Evolutionary conservation across 2,888 invertebrate species (phyloP).

Genomic region (Romanomermis culicivorax): DNA sequence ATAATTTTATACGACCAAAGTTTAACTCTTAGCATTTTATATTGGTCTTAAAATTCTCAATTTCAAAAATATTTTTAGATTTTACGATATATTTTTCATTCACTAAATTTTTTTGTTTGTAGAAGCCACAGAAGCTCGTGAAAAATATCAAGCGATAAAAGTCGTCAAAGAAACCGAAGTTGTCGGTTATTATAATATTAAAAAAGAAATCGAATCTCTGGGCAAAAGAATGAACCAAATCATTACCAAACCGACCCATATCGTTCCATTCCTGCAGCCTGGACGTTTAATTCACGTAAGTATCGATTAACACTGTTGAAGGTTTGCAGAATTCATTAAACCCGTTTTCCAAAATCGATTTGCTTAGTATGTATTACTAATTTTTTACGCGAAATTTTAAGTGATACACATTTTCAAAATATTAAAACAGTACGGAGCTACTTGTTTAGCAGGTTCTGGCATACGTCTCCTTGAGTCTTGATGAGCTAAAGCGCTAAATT

Average conservation of each 20-base stretch:
- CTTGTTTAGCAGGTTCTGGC: too few species aligned
- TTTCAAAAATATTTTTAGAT: not conserved
- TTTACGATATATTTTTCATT: too few species aligned
- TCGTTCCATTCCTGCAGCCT: constrained; percentile 79
- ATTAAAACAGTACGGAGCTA: too few species aligned
- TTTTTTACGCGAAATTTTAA: too few species aligned
- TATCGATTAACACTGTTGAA: constrained; percentile 2
- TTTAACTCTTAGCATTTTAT: not conserved
- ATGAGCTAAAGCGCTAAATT: too few species aligned
- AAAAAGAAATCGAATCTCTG: constrained; percentile 15
- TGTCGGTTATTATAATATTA: constrained; percentile 51
- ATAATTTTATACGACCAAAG: constrained; percentile 4
- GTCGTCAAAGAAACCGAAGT: constrained; percentile 53
- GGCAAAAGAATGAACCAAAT: constrained; percentile 47
- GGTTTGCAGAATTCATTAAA: not conserved
- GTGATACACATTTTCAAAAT: too few species aligned
- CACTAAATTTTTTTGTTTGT: constrained; percentile 16
- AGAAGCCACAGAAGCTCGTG: constrained; percentile 47
- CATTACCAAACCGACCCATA: constrained; percentile 61
- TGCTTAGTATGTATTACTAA: not conserved
- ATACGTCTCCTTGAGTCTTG: too few species aligned
- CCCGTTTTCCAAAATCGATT: not conserved
- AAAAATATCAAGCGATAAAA: constrained; percentile 41
- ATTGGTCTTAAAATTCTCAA: not conserved
- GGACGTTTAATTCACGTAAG: constrained; percentile 70